Evolutionary conservation across 2,888 invertebrate genomes (phyloP).

Genomic region (Eupithecia insigniata): DNA sequence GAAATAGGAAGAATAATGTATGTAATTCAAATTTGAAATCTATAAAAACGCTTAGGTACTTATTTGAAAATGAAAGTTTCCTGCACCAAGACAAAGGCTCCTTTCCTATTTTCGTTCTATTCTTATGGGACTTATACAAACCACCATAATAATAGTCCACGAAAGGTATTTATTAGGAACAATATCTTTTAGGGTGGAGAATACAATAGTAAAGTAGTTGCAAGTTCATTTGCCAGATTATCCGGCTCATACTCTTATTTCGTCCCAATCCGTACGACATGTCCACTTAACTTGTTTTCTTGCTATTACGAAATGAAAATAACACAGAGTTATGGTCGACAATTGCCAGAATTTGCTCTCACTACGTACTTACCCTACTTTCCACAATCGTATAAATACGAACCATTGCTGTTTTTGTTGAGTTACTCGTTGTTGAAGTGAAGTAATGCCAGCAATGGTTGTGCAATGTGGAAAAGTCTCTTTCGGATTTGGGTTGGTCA

Average conservation of each 20-base stretch:
- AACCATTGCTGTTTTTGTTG: constrained; percentile 16
- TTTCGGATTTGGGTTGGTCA: not conserved
- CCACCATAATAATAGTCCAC: too few relatives aligned
- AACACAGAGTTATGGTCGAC: constrained; percentile 41
- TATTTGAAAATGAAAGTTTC: too few relatives aligned
- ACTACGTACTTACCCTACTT: constrained; percentile 29
- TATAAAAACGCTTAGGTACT: too few relatives aligned
- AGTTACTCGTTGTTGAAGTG: not conserved
- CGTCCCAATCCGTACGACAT: constrained; percentile 37
- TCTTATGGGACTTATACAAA: not conserved
- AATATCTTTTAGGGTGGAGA: constrained; percentile 4
- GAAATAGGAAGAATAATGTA: too few relatives aligned
- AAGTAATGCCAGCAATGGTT: constrained; percentile 21
- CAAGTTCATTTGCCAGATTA: constrained; percentile 24
- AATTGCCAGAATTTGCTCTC: constrained; percentile 36
- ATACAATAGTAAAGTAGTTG: constrained; percentile 15
- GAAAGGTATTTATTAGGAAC: not conserved
- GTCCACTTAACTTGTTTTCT: constrained; percentile 46
- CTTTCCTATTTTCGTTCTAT: not conserved
- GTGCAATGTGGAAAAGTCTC: not conserved
- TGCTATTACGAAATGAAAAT: constrained; percentile 47
- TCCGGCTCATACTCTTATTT: constrained; percentile 37
- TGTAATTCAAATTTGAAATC: too few relatives aligned
- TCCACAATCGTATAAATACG: not conserved
- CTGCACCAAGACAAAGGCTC: too few relatives aligned